Conservation (phyloP, 2,113 vertebrate genomes). For the Pavo muticus region DNA sequence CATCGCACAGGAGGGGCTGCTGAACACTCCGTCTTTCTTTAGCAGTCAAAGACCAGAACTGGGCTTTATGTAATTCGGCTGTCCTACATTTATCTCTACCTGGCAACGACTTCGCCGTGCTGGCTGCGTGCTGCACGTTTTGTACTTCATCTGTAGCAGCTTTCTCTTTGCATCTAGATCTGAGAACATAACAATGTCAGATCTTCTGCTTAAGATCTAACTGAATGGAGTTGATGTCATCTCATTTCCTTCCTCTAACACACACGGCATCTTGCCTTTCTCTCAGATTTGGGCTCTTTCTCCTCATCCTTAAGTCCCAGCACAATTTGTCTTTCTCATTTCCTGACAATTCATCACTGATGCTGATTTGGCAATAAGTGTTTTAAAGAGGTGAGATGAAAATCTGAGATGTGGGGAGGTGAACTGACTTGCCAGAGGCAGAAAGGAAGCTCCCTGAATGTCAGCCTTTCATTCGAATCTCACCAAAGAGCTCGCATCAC, state of each 20-base stretch:
- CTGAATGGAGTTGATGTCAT: background rate
- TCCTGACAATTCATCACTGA: background rate
- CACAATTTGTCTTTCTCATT: background rate
- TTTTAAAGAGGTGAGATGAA: background rate
- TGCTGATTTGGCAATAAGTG: background rate
- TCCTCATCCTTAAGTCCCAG: background rate
- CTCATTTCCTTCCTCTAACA: background rate
- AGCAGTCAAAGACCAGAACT: background rate
- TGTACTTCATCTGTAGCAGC: background rate
- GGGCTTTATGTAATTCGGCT: constrained; percentile 5
- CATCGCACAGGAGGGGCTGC: background rate
- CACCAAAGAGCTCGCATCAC: background rate
- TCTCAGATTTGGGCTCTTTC: background rate
- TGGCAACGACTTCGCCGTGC: background rate
- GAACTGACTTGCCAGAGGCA: background rate
- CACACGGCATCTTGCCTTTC: background rate
- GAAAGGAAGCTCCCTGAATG: background rate
- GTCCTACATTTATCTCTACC: constrained; percentile 40
- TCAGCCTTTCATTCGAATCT: background rate
- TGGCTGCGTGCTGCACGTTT: background rate
- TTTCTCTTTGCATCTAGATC: constrained; percentile 21
- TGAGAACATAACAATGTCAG: constrained; percentile 17
- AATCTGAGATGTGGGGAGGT: background rate
- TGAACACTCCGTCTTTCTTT: background rate
- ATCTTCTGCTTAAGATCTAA: constrained; percentile 13